A percentile compares a stretch with the other conserved stretches of the same genome.
Conservation (phyloP, 2,888 invertebrate genomes). For the Tipula lateralis region DNA sequence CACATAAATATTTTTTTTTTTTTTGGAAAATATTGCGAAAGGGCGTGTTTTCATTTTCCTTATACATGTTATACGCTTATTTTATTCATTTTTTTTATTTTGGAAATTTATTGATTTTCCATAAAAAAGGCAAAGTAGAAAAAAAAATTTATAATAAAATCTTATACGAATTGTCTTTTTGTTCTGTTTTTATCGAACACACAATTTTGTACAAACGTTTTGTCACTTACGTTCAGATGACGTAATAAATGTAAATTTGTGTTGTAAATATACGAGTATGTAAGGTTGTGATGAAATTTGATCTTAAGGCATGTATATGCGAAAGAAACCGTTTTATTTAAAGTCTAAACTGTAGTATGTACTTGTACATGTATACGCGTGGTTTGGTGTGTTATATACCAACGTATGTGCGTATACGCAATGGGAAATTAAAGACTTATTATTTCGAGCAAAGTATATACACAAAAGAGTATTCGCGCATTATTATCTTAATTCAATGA, state of each 20-base stretch:
- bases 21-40: background rate
- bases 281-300: background rate
- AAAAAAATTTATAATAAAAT: background rate
- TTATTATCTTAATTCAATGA: conserved; percentile 16
- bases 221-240: background rate
- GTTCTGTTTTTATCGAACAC: background rate
- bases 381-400: too few relatives aligned
- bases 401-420: background rate
- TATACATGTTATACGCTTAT: background rate
- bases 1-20: background rate
- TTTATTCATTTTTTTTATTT: background rate
- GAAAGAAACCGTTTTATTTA: background rate
- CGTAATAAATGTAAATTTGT: conserved; percentile 9
- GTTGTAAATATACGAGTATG: too few relatives aligned
- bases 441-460: background rate
- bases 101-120: background rate
- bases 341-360: background rate
- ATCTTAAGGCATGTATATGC: background rate
- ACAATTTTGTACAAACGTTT: background rate
- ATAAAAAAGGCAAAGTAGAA: conserved; percentile 7
- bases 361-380: background rate
- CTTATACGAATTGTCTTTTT: background rate
- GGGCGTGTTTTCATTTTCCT: background rate
- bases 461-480: background rate
- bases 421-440: conserved; percentile 24